Evolutionary conservation across 2,888 invertebrate species (phyloP), one percentile per base, ranked within the genome.

Genomic region (Lasioglossum vierecki): DNA sequence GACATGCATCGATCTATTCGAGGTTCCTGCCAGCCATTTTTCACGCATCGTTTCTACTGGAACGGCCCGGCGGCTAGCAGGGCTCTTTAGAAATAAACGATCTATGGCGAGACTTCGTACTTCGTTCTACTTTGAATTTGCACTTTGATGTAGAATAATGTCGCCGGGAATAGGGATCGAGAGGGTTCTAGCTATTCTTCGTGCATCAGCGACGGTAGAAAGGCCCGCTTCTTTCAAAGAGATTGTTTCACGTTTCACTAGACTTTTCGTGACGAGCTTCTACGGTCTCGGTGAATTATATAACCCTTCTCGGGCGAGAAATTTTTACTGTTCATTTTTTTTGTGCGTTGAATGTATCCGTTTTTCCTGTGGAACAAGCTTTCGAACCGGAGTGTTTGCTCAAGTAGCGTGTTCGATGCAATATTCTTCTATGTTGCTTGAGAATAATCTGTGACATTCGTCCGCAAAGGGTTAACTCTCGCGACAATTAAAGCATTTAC

Each of bases 91-190:
- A 63, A 63, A n/a, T 63, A 63, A 63, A 63, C 60, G 26, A 63
- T 63, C 26, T 63, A 63, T 30, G 60, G 60, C 26, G 26, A 63
- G 60, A 63, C 60, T 15, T 30, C 15, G 26, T 22, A 53, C 53
- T 53, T 53, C 53, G 53, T 63, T 63, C 60, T 63, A 63, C 60
- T 63, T 63, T 30, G 60, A 63, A 63, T 63, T 63, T 30, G 60
- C 30, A 63, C 60, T 30, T 63, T 30, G 26, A 63, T 30, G 60
- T 4, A 30, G 60, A 63, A 15, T 63, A 15, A 30, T 63, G 60
- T 63, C 15, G 26, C 30, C 26, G 13, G 13, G 53, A 3, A 30
- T 30, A 13, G 30, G 30, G 60, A 30, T 26, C 30, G 26, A 63
- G 26, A 63, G 60, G 26, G 60, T 30, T 63, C 30, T 6, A 30